Conservation (phyloP, 2,113 vertebrate species). For the Gallinago media region DNA sequence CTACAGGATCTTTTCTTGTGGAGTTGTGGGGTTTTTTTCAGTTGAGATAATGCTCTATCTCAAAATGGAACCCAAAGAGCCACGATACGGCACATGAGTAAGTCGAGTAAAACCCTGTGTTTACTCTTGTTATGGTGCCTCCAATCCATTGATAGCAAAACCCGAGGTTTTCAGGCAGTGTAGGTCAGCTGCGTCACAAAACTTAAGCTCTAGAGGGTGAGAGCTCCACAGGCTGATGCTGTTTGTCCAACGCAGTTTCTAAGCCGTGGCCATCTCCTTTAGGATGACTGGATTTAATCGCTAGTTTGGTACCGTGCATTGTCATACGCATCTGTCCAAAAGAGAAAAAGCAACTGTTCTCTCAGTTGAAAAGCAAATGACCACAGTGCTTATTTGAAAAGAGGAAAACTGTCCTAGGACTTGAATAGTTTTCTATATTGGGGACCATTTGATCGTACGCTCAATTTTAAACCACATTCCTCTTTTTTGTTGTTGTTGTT, state of each 20-base stretch:
- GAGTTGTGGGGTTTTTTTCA: background rate
- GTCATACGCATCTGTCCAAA: background rate
- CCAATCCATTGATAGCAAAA: background rate
- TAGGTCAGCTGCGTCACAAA: background rate
- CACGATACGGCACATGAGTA: background rate
- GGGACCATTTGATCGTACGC: conserved; percentile 11
- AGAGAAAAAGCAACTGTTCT: conserved; percentile 49
- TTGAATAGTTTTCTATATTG: background rate
- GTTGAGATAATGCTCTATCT: conserved; percentile 4
- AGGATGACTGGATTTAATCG: background rate
- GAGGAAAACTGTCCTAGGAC: background rate
- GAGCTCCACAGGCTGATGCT: background rate
- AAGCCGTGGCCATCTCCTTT: background rate
- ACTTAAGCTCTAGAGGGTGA: background rate
- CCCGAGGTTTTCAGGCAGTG: background rate
- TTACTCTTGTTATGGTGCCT: background rate
- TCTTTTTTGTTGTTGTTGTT: background rate
- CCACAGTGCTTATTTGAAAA: background rate
- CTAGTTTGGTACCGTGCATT: conserved; percentile 3
- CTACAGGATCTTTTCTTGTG: background rate
- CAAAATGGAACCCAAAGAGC: conserved; percentile 33
- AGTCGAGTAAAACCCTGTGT: background rate
- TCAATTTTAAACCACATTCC: background rate
- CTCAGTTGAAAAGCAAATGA: conserved; percentile 63
- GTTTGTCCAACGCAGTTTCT: background rate